Evolutionary conservation across 2,113 vertebrate genomes (phyloP).

Genomic region (Hiodon alosoides): DNA sequence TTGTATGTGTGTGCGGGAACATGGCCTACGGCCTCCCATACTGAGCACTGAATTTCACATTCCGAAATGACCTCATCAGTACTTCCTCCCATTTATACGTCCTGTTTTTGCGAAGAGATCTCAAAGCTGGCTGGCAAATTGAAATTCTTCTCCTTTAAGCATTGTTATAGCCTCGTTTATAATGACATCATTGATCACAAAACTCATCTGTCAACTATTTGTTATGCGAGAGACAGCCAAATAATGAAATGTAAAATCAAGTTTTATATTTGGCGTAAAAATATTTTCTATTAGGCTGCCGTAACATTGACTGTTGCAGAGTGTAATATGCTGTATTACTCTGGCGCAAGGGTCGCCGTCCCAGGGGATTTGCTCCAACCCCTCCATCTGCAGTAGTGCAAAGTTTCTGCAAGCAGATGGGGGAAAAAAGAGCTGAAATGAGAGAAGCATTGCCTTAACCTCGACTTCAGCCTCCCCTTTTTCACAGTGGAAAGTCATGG

Average conservation of each 20-base stretch:
- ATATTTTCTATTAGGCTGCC: too few relatives aligned
- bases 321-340: background rate
- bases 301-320: background rate
- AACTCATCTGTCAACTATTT: background rate
- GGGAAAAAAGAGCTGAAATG: background rate
- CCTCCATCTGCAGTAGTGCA: background rate
- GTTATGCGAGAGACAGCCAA: background rate
- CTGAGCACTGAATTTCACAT: background rate
- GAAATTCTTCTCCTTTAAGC: background rate
- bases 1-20: background rate
- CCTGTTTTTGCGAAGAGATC: background rate
- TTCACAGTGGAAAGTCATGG: background rate
- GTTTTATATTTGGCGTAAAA: too few relatives aligned
- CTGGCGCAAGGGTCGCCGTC: background rate
- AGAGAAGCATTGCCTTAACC: background rate
- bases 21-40: background rate
- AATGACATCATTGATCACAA: background rate
- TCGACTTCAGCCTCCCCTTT: background rate
- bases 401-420: background rate
- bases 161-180: background rate
- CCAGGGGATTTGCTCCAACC: background rate
- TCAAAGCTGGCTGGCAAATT: background rate
- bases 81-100: background rate
- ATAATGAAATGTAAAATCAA: background rate
- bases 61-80: background rate